Percentiles rank a stretch among this genome's conserved stretches.
These are phyloP conservation scores for Otus sunia DNA, from an alignment of 2,113 vertebrate genomes.

Conservation along the genomic window DNA sequence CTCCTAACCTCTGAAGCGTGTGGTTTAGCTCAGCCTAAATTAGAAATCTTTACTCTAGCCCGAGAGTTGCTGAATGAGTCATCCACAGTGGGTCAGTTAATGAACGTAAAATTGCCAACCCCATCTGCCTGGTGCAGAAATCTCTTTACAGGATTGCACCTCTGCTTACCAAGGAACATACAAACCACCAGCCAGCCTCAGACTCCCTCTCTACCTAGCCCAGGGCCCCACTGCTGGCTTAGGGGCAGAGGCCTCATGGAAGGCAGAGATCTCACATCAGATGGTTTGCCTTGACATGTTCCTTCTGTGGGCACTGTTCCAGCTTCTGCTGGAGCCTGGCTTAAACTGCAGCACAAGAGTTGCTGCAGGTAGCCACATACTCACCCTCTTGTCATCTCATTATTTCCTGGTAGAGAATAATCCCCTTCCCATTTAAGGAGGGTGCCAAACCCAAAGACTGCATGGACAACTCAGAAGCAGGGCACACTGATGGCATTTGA, in stretches of 20 bases:
- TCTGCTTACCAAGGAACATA: not conserved
- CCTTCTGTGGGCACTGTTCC: not conserved
- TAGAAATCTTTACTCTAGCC: not conserved
- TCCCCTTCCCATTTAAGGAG: not conserved
- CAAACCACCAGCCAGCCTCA: not conserved
- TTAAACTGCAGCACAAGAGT: not conserved
- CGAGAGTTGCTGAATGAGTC: not conserved
- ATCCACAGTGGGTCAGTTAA: not conserved
- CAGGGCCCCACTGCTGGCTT: not conserved
- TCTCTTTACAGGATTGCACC: not conserved
- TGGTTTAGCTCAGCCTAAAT: not conserved
- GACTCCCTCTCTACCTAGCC: not conserved
- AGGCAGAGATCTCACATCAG: not conserved
- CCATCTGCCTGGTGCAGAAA: not conserved
- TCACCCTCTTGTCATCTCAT: not conserved
- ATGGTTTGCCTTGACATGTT: not conserved
- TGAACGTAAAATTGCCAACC: not conserved
- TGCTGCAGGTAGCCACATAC: not conserved
- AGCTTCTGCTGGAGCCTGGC: not conserved
- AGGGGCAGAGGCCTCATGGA: not conserved
- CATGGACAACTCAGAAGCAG: not conserved
- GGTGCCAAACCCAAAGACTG: not conserved
- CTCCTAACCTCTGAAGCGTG: not conserved
- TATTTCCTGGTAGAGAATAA: not conserved
- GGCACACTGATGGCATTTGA: not conserved